phyloP scores from a whole-genome alignment of 1,140 invertebrate species.

The Goniozus legneri region DNA sequence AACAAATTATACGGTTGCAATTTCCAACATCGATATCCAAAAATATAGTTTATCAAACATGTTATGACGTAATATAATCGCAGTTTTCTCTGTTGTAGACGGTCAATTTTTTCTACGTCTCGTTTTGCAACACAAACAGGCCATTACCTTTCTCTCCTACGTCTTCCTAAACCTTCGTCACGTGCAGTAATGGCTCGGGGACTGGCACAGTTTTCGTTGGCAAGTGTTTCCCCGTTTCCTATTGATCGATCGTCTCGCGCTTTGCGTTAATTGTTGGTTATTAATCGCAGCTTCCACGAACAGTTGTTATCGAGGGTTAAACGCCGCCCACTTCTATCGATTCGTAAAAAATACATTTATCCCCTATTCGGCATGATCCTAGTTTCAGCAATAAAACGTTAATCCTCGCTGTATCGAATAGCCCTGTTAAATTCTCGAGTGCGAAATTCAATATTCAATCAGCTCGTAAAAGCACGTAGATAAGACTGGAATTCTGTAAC shows the following conservation, averaged over 20 bases:
- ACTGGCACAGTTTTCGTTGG: constrained; percentile 8
- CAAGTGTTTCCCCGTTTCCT: not conserved
- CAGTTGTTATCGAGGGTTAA: not conserved
- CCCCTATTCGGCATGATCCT: constrained; percentile 14
- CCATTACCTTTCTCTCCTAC: constrained; percentile 21
- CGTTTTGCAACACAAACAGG: constrained; percentile 14
- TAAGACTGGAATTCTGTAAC: constrained; percentile 2
- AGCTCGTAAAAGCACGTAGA: constrained; percentile 1
- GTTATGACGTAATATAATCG: no score
- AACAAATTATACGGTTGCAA: no score
- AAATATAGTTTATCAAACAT: no score
- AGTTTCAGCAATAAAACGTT: constrained; percentile 13
- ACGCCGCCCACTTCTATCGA: no score
- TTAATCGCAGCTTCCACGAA: not conserved
- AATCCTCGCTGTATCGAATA: constrained; percentile 12
- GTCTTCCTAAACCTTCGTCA: constrained; percentile 15
- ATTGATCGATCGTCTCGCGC: constrained; percentile 3
- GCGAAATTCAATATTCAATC: constrained; percentile 7
- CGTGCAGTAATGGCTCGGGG: constrained; percentile 11
- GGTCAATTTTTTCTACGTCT: constrained; percentile 19
- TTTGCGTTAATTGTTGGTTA: not conserved
- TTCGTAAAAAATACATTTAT: not conserved
- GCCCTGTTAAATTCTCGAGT: not conserved
- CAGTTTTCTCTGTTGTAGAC: no score
- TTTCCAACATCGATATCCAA: constrained; percentile 19